Evolutionary conservation across 1,140 invertebrate genomes (phyloP).

Genomic region (Sitobion miscanthi): DNA sequence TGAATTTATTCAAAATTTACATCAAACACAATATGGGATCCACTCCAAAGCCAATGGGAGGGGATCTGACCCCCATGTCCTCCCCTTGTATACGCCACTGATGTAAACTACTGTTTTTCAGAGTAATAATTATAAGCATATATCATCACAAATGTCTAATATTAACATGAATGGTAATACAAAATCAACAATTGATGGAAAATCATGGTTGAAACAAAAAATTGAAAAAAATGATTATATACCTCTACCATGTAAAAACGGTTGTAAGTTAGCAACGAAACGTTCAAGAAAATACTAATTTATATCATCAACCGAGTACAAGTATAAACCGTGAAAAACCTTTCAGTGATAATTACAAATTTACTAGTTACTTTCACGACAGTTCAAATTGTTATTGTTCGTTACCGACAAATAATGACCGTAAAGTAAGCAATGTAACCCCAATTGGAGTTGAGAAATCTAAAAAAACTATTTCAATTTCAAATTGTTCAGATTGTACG

Average conservation of each 20-base stretch:
- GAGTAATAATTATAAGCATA: background rate
- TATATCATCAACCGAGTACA: background rate
- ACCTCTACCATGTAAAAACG: background rate
- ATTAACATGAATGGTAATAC: background rate
- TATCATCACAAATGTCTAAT: background rate
- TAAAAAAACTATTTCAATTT: background rate
- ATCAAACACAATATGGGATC: too few species aligned
- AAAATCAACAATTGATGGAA: background rate
- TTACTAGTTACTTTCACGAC: background rate
- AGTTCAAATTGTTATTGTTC: background rate
- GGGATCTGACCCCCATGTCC: too few species aligned
- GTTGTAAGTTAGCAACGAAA: background rate
- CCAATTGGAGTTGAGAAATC: too few species aligned
- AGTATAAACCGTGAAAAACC: background rate
- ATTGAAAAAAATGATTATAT: background rate
- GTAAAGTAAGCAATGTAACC: background rate
- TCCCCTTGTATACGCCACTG: too few species aligned
- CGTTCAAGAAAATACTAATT: background rate
- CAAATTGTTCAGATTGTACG: background rate
- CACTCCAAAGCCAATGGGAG: too few species aligned
- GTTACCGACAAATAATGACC: background rate
- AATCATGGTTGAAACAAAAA: background rate
- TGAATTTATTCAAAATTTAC: too few species aligned
- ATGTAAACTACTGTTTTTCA: background rate
- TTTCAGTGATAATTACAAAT: background rate